Evolutionary conservation across 2,113 vertebrate genomes (phyloP), one percentile per base, ranked within the genome.

Genomic region (Laterallus jamaicensis): DNA sequence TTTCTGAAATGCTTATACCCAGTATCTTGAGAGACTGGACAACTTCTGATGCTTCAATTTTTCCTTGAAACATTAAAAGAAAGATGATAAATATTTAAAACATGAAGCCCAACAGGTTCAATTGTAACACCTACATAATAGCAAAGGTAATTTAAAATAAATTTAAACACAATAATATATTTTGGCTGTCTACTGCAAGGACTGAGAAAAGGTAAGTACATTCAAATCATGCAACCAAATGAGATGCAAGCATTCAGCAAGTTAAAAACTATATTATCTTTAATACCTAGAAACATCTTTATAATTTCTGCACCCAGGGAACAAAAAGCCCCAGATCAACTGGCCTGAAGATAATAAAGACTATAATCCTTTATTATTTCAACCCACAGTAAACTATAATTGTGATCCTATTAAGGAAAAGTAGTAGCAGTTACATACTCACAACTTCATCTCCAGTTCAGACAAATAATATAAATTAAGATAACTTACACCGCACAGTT

Each of bases 11-110:
- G 59, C 96, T 94, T 84, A 99, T 97, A 78, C 99, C 99, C 95
- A 99, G 20, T 83, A 98, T 98, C 96, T 98, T 97, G 60, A 99
- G 98, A 63, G 98, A 98, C 97, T 99, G 98, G 81, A 99, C 98
- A 96, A 99, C 98, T 97, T 99, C 99, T 25, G 98, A 98, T 76
- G 98, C 98, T 84, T 99, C 99, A 90, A 99, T 99, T 96, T 97
- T 98, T 42, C 99, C 99, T 99, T 96, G 95, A 92, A 80, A 94
- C 76, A 96, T 92, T 92, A 81, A 97, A 94, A 95, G 16, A 64
- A 74, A 88, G 26, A 74, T 28, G 22, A 66, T 26, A 70, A 4
- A 29, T 59, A 79, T 35, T 82, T 64, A 96, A 91, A 91, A 68
- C 17, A 49, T 5, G 5, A 6, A 78, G 42, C 32, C 42, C n/a